These are phyloP conservation scores for Cyprinus carpio DNA, from an alignment of 2,113 vertebrate species.

Conservation along the genomic window DNA sequence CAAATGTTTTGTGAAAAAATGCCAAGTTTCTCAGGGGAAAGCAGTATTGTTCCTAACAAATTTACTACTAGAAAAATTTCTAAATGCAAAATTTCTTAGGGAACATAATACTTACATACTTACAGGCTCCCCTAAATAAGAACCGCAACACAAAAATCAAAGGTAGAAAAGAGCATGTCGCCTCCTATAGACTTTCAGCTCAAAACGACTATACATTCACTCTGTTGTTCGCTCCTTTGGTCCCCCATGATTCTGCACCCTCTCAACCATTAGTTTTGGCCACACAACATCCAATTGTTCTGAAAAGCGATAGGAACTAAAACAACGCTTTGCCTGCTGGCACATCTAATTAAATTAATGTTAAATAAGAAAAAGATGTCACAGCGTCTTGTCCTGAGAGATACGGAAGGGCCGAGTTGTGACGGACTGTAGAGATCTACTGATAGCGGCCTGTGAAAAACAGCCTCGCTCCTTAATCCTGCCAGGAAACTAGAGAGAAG, in stretches of 20 bases:
- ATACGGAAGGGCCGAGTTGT: constrained; percentile 41
- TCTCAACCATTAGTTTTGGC: constrained; percentile 54
- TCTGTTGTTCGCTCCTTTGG: neutral
- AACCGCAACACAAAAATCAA: constrained; percentile 46
- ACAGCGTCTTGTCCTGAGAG: constrained; percentile 25
- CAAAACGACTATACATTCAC: neutral
- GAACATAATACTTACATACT: neutral
- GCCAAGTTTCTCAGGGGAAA: no score
- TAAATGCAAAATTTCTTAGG: no score
- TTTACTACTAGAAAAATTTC: no score
- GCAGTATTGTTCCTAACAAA: no score
- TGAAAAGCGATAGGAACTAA: constrained; percentile 50
- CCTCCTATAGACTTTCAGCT: constrained; percentile 22
- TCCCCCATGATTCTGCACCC: constrained; percentile 40
- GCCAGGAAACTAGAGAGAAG: constrained; percentile 71
- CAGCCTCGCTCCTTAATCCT: constrained; percentile 67
- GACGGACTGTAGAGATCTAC: constrained; percentile 56
- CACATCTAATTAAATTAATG: constrained; percentile 66
- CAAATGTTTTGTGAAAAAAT: no score
- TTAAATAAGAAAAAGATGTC: constrained; percentile 46
- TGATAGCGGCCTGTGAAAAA: constrained; percentile 58
- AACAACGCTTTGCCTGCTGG: constrained; percentile 13
- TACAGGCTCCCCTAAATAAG: neutral
- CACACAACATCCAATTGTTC: constrained; percentile 65
- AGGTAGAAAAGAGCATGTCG: constrained; percentile 42